These are phyloP conservation scores for Lampris incognitus DNA, from an alignment of 2,113 vertebrate species.

Conservation along the genomic window DNA sequence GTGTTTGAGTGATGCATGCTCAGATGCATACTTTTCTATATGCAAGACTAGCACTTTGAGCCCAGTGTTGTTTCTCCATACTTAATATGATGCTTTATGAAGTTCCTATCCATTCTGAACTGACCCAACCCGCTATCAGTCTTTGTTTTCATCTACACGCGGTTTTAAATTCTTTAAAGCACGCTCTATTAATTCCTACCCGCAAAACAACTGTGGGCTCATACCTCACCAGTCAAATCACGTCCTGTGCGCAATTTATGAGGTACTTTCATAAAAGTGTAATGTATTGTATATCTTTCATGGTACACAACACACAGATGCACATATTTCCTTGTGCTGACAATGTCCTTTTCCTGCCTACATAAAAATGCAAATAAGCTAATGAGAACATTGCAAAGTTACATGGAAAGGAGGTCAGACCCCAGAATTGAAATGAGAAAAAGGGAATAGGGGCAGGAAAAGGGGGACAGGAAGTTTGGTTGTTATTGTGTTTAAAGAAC, in stretches of 20 bases:
- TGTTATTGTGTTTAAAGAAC: slow-evolving; percentile 21
- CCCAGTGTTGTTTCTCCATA: slow-evolving; percentile 17
- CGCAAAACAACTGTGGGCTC: slow-evolving; percentile 23
- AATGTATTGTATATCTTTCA: slow-evolving; percentile 61
- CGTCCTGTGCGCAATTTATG: slow-evolving; percentile 62
- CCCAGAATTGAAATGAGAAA: slow-evolving; percentile 41
- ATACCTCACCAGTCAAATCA: slow-evolving; percentile 41
- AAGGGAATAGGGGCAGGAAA: background rate
- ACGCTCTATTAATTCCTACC: slow-evolving; percentile 61
- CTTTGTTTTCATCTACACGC: slow-evolving; percentile 63
- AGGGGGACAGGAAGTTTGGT: slow-evolving; percentile 1
- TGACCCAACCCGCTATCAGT: slow-evolving; percentile 55
- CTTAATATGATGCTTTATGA: slow-evolving; percentile 55
- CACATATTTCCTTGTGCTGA: slow-evolving; percentile 11
- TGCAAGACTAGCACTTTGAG: slow-evolving; percentile 9
- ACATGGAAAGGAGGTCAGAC: slow-evolving; percentile 30
- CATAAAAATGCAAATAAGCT: slow-evolving; percentile 60
- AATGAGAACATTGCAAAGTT: slow-evolving; percentile 47
- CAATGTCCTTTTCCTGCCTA: slow-evolving; percentile 29
- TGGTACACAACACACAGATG: slow-evolving; percentile 40
- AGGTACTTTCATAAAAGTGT: slow-evolving; percentile 41
- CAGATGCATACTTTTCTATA: background rate
- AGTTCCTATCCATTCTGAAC: slow-evolving; percentile 50
- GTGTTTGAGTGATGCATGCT: no score
- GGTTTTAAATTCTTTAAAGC: slow-evolving; percentile 47